Base-by-base conservation (phyloP, 2,888 invertebrate genomes). In the Abrostola triplasia region DNA sequence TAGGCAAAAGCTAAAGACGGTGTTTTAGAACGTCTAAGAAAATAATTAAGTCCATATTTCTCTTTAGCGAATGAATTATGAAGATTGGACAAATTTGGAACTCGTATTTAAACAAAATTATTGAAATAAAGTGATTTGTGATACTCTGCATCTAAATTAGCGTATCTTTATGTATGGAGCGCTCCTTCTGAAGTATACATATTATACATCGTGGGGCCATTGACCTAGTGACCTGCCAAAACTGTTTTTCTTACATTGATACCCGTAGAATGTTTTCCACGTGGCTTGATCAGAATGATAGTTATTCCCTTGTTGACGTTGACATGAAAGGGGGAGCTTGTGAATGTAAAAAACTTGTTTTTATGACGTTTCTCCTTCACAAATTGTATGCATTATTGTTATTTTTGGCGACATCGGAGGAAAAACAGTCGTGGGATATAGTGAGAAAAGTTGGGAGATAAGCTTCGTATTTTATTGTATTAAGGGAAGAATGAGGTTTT, bases 181-280 rank as follows among this genome's bases (percentile, higher is more conserved):
- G 0, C 5, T 7, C 10, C 8, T 72, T 74, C 65, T 74, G 60
- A 8, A 24, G 24, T 24, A 24, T 24, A 24, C 24, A 24, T 4
- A 8, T n/a, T 11, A 0, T 8, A 40, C 24, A 1, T 5, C 1
- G 5, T 13, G 0, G 40, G n/a, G 36, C 0, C 0, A 12, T 35
- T 77, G 67, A 75, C 71, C 78, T 65, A 78, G 59, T 78, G 65
- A 75, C 76, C 78, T 61, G 9, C 49, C 12, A 13, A 38, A 36
- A 38, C 24, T 57, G 57, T 74, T 69, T 68, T 59, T 53, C 55
- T 65, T 58, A 53, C 49, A 58, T 42, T 61, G 50, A 52, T 72
- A 58, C 41, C 37, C 7, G 24, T 35, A 24, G 38, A 47, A 42
- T 58, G 41, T 52, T 64, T 59, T n/a, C 55, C 59, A 64, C 49